Base-by-base conservation (phyloP, 2,888 invertebrate species). In the Sinotaia quadrata region DNA sequence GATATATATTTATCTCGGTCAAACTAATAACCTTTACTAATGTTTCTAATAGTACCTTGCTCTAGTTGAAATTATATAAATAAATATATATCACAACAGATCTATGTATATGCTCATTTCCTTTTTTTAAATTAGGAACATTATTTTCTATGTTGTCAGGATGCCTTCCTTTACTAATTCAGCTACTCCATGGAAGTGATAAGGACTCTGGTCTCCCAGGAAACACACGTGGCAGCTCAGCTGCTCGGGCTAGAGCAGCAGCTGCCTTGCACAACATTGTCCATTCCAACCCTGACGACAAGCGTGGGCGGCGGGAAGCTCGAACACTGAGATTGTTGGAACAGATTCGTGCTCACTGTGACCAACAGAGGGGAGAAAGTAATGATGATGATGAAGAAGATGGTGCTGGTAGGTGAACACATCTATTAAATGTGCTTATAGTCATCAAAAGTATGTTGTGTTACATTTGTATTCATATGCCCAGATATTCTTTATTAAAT, bases 231-330 rank as follows among this genome's bases (percentile, higher is more conserved):
- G 87, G 85, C 58, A 85, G 84, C 73, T 85, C 87, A 72, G 93
- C 94, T 71, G 94, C 95, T 1, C 91, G 96, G 60, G 93, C 93
- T 72, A 92, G 95, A 66, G 97, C 97, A 0, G 92, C 95, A 0
- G 93, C 94, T 83, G 97, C 97, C 0, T 90, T 98, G 68, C 94
- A 95, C 81, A 97, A 97, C 87, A 93, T 98, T 72, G 95, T 98
- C n/a, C 94, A 95, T 87, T 94, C 95, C 31, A 95, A 96, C 87
- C 93, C 94, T 2, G 97, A 97, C 82, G 97, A 97, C 75, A 95
- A 95, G 88, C 91, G 94, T 5, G 94, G 95, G 2, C 91, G 97
- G 77, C 91, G 97, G 15, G 98, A 98, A 89, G 93, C 94, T 0
- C 91, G 96, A 85, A 96, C 98, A 2, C 91, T 98, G 82, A 92